phyloP scores from a whole-genome alignment of 2,797 vertebrate genomes.

The Anisognathus igniventris region DNA sequence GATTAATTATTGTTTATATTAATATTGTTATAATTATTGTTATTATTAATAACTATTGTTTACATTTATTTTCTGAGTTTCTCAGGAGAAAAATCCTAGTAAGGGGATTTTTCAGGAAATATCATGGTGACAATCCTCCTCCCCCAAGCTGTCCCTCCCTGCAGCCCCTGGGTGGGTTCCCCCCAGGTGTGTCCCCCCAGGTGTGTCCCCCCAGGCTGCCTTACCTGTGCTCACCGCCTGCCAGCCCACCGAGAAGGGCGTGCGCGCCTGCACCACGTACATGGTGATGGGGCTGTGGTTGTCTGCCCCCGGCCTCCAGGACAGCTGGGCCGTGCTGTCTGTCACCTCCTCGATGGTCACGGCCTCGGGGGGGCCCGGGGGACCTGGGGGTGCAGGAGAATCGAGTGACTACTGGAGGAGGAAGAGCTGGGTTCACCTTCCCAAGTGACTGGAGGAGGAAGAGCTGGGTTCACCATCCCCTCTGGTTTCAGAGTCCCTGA shows the following conservation, averaged over 20 bases:
- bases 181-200: no score
- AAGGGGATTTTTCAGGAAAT: no score
- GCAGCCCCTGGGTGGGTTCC: neutral
- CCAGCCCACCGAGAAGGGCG: constrained; percentile 97
- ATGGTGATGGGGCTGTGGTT: constrained; percentile 96
- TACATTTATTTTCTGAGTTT: no score
- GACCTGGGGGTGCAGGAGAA: constrained; percentile 77
- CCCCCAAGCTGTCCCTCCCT: neutral
- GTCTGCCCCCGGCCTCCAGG: constrained; percentile 94
- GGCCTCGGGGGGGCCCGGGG: constrained; percentile 90
- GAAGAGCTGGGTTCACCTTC: neutral
- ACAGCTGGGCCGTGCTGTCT: constrained; percentile 91
- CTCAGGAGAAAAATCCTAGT: no score
- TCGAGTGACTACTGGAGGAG: neutral
- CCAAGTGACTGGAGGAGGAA: no score
- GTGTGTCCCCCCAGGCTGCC: neutral
- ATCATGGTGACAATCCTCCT: no score
- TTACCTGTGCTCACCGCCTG: constrained; percentile 97
- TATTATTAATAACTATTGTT: no score
- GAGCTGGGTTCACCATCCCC: no score
- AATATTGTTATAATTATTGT: no score
- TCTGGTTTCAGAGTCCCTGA: no score
- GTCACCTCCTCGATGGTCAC: constrained; percentile 93
- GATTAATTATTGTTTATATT: no score
- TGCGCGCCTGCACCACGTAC: constrained; percentile 92